phyloP scores from a whole-genome alignment of 2,797 vertebrate genomes.

The Argyrosomus regius region DNA sequence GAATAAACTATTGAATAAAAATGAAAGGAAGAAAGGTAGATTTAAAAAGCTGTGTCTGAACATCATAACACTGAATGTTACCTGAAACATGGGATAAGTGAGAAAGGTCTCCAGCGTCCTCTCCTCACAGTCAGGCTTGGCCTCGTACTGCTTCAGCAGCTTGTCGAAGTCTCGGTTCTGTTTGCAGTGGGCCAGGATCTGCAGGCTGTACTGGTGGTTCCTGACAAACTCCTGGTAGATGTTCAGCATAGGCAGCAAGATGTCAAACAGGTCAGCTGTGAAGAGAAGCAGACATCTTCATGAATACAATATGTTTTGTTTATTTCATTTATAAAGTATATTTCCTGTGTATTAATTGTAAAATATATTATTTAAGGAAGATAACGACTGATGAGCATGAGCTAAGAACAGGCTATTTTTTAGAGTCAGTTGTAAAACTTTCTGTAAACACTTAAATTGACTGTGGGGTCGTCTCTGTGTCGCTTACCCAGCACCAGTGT shows the following conservation, averaged over 20 bases:
- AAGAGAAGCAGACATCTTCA: constrained; percentile 17
- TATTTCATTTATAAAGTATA: neutral
- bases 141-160: constrained; percentile 97
- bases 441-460: neutral
- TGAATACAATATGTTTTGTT: neutral
- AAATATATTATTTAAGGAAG: neutral
- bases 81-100: constrained; percentile 99
- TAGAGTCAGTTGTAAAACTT: neutral
- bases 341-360: neutral
- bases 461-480: neutral
- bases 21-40: no score
- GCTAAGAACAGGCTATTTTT: neutral
- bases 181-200: constrained; percentile 99
- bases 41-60: no score
- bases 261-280: constrained; percentile 96
- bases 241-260: constrained; percentile 98
- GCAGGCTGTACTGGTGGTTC: constrained; percentile 99
- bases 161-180: constrained; percentile 99
- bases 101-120: constrained; percentile 97
- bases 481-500: constrained; percentile 95
- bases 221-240: constrained; percentile 99
- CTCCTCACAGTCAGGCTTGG: constrained; percentile 98
- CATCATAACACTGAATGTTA: constrained; percentile 46
- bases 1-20: no score
- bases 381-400: neutral